Evolutionary conservation across 2,113 vertebrate genomes (phyloP).

Genomic region (Xenopus tropicalis): UCB_Xtro_10.0 CM004445.2:17213501-17214000

Average conservation of each 20-base stretch:
- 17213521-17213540: too few species aligned
- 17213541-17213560: too few species aligned
- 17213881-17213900: slow-evolving; percentile 79
- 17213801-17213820: slow-evolving; percentile 76
- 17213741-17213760: slow-evolving; percentile 45
- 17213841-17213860: slow-evolving; percentile 72
- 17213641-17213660: too few species aligned
- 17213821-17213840: slow-evolving; percentile 73
- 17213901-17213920: slow-evolving; percentile 76
- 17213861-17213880: slow-evolving; percentile 74
- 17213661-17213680: too few species aligned
- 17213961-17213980: slow-evolving; percentile 76
- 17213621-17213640: too few species aligned
- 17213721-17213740: too few species aligned
- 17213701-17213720: too few species aligned
- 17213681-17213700: too few species aligned
- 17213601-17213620: too few species aligned
- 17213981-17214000: slow-evolving; percentile 72
- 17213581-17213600: too few species aligned
- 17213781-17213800: slow-evolving; percentile 73
- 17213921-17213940: slow-evolving; percentile 79
- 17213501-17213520: too few species aligned
- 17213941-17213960: slow-evolving; percentile 80
- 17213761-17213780: slow-evolving; percentile 80
- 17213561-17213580: too few species aligned